Percentiles rank a stretch among this genome's conserved stretches.
Conservation (phyloP, 2,888 invertebrate genomes). For the Polietes domitor region DNA sequence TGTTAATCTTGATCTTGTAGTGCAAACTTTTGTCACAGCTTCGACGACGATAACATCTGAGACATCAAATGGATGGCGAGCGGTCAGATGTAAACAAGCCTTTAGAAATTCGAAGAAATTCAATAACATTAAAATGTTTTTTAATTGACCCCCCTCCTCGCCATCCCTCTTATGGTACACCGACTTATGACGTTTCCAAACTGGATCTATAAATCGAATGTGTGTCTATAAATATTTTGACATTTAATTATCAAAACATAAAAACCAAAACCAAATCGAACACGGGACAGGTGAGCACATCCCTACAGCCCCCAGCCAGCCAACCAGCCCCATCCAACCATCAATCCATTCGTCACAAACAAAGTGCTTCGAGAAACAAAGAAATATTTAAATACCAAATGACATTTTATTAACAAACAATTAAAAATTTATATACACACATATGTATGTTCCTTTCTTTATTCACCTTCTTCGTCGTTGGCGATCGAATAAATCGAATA, state of each 20-base stretch:
- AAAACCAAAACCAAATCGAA: neutral
- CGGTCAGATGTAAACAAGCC: neutral
- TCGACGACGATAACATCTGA: too few relatives aligned
- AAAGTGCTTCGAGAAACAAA: neutral
- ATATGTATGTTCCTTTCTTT: too few relatives aligned
- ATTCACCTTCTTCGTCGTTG: too few relatives aligned
- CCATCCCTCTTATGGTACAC: neutral
- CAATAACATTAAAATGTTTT: too few relatives aligned
- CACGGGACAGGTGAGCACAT: too few relatives aligned
- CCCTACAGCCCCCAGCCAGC: neutral
- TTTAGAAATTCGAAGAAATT: neutral
- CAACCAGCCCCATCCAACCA: too few relatives aligned
- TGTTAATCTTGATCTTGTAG: too few relatives aligned
- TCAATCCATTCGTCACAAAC: neutral
- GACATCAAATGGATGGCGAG: too few relatives aligned
- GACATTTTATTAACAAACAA: slow-evolving; percentile 36
- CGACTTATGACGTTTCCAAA: slow-evolving; percentile 26
- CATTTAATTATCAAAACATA: slow-evolving; percentile 53
- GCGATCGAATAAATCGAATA: too few relatives aligned
- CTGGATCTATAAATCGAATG: slow-evolving; percentile 37
- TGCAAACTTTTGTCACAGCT: too few relatives aligned
- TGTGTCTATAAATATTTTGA: slow-evolving; percentile 47
- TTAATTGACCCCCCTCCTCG: too few relatives aligned
- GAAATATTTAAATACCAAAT: slow-evolving; percentile 32
- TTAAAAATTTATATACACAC: slow-evolving; percentile 18